Conservation (phyloP, 2,797 vertebrate genomes). For the Myotis planiceps region DNA sequence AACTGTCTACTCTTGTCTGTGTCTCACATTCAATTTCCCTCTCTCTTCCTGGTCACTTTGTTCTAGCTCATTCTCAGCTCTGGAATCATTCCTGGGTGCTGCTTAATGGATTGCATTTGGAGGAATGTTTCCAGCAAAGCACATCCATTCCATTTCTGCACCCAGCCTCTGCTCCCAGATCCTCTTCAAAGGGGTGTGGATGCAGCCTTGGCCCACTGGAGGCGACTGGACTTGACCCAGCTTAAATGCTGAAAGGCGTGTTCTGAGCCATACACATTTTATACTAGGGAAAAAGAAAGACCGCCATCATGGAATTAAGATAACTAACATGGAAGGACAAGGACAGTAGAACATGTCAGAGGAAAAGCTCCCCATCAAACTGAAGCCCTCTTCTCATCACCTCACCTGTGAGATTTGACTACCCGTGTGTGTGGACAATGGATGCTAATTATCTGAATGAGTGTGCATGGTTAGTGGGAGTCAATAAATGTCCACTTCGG, state of each 20-base stretch:
- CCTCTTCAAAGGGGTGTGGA: not conserved
- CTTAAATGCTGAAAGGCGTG: not conserved
- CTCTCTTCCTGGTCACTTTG: not conserved
- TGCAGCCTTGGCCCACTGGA: not conserved
- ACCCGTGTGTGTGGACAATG: not conserved
- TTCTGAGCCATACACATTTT: not conserved
- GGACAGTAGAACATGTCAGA: not conserved
- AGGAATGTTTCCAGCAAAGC: not conserved
- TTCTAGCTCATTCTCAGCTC: not conserved
- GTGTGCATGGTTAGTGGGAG: not conserved
- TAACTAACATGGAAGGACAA: not conserved
- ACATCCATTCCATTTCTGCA: not conserved
- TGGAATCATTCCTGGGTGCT: not conserved
- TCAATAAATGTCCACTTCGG: not conserved
- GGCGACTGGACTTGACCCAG: not conserved
- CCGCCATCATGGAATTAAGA: not conserved
- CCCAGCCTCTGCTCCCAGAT: not conserved
- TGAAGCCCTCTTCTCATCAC: not conserved
- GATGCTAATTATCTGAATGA: slow-evolving; percentile 44
- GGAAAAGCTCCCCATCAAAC: not conserved
- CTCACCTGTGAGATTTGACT: not conserved
- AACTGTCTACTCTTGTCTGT: not conserved
- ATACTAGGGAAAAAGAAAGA: not conserved
- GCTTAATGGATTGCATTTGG: not conserved
- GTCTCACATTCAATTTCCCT: no score